Percentiles rank a stretch among this genome's conserved stretches.
Conservation (phyloP, 2,797 vertebrate genomes). For the Anas acuta region DNA sequence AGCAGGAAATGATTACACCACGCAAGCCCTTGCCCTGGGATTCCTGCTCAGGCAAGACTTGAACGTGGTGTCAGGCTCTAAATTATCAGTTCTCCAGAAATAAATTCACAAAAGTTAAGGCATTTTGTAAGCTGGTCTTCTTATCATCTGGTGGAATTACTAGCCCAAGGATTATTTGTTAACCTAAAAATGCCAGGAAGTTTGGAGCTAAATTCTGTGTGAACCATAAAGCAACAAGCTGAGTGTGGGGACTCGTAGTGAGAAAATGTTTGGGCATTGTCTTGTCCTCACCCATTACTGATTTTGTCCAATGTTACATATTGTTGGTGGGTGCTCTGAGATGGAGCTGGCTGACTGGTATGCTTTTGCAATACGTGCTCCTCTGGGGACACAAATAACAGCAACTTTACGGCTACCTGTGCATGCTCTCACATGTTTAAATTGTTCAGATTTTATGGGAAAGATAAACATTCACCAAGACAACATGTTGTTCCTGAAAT, state of each 20-base stretch:
- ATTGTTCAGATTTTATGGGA: background rate
- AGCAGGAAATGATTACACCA: conserved; percentile 14
- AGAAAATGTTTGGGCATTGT: background rate
- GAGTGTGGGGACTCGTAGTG: background rate
- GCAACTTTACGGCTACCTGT: background rate
- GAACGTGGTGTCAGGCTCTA: background rate
- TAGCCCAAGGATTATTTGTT: background rate
- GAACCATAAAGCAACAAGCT: background rate
- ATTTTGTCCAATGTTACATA: background rate
- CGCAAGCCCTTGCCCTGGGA: background rate
- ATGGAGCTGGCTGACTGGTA: background rate
- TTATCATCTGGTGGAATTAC: background rate
- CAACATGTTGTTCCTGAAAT: background rate
- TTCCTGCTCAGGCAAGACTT: conserved; percentile 45
- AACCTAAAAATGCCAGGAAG: background rate
- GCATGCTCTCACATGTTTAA: background rate
- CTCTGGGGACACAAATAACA: background rate
- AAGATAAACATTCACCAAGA: background rate
- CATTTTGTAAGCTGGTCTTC: background rate
- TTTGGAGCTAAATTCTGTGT: background rate
- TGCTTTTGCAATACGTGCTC: background rate
- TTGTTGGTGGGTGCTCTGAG: background rate
- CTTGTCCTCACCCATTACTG: background rate
- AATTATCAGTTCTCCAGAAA: conserved; percentile 36
- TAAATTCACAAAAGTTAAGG: background rate